These are phyloP conservation scores for Elephantulus edwardii DNA, from an alignment of 2,113 vertebrate genomes.

Conservation along the genomic window DNA sequence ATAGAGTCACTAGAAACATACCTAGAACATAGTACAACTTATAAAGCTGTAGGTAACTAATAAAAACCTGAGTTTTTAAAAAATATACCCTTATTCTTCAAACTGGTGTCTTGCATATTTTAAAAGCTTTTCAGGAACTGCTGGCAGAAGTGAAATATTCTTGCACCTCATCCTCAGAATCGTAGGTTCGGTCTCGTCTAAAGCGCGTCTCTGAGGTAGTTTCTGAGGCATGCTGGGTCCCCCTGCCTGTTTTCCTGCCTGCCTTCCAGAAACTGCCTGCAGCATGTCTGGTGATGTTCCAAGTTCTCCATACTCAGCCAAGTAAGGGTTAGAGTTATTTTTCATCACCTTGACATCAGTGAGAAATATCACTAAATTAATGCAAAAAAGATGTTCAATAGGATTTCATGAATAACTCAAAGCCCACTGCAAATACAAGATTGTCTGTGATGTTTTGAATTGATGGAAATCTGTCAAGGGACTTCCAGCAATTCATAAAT, in stretches of 20 bases:
- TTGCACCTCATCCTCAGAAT: conserved; percentile 52
- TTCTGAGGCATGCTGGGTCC: conserved; percentile 32
- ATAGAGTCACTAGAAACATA: not conserved
- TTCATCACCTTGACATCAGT: conserved; percentile 79
- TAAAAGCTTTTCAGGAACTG: conserved; percentile 52
- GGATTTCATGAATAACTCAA: conserved; percentile 73
- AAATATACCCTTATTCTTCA: not conserved
- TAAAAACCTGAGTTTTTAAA: conserved; percentile 1
- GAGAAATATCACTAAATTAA: conserved; percentile 82
- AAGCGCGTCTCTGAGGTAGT: conserved; percentile 65
- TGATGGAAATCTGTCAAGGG: conserved; percentile 60
- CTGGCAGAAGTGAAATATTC: conserved; percentile 38
- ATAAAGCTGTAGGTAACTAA: not conserved
- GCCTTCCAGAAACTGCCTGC: conserved; percentile 70
- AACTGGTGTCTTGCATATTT: not conserved
- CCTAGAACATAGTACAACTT: not conserved
- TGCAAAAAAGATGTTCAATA: conserved; percentile 73
- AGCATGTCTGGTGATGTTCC: conserved; percentile 74
- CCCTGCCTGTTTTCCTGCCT: conserved; percentile 53
- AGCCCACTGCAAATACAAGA: conserved; percentile 63
- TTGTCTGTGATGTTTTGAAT: conserved; percentile 65
- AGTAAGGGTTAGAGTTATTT: conserved; percentile 74
- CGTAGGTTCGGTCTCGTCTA: conserved; percentile 32
- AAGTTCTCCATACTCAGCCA: conserved; percentile 72
- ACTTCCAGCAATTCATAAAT: conserved; percentile 70